Base-by-base conservation (phyloP, 2,797 vertebrate species). In the Gorsachius magnificus region DNA sequence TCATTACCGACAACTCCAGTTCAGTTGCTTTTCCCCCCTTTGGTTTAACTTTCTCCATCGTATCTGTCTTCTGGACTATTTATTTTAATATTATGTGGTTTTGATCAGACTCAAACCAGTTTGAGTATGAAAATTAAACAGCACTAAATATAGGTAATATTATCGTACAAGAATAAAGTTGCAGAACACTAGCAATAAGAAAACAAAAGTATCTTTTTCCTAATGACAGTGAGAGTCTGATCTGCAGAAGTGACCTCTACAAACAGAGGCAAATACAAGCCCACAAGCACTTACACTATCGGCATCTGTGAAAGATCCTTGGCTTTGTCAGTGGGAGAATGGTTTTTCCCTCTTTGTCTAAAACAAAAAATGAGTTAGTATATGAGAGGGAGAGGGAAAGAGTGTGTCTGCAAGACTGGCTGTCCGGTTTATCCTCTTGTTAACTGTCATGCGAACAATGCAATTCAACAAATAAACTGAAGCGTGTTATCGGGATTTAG, bases 381-480 rank as follows among this genome's bases (percentile, higher is more conserved):
- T 2, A 13, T 0, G 26, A 79, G 22, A 76, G 63, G 22, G 29
- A 18, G 51, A 41, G 29, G 56, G 26, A 41, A 51, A 72, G 13
- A 46, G 16, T 3, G 3, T 5, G 9, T 24, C 18, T 65, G 31
- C 79, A 78, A 58, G n/a, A 35, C 56, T 11, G 36, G 13, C 64
- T 89, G 43, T 1, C 51, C 1, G 3, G 12, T 57, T 57, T 41
- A 33, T 8, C 35, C 65, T 80, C 6, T 1, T 45, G 28, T 20
- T 41, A 68, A 53, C 8, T 17, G 54, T 31, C 2, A 1, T 6
- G 31, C 0, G 0, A 94, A 63, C 56, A 43, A 33, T 7, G 8
- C 41, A 28, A 50, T 41, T 68, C 76, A 90, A 77, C 31, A 36
- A 74, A 20, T 5, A 22, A 66, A 66, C 45, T 14, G 24, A 66